Conservation (phyloP, 2,888 invertebrate genomes). For the Erannis defoliaria region DNA sequence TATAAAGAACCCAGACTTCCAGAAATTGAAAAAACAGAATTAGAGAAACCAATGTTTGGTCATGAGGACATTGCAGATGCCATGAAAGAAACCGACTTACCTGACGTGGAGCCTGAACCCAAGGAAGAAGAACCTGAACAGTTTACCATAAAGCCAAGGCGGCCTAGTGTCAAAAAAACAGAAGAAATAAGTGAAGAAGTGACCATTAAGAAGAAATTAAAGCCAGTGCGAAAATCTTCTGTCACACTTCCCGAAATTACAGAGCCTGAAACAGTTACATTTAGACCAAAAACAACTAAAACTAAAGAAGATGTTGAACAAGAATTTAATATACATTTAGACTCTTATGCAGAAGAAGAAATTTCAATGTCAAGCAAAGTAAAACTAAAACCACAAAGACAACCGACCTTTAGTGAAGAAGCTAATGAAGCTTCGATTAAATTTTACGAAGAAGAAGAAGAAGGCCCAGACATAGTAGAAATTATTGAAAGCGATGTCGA, state of each 20-base stretch:
- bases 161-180: constrained; percentile 76
- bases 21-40: constrained; percentile 83
- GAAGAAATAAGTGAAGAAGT: constrained; percentile 87
- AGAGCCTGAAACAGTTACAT: constrained; percentile 92
- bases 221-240: constrained; percentile 88
- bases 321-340: constrained; percentile 94
- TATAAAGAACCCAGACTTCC: constrained; percentile 85
- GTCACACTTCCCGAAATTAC: constrained; percentile 90
- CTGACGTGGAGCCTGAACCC: constrained; percentile 51
- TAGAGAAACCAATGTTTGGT: constrained; percentile 86
- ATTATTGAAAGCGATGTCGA: constrained; percentile 80
- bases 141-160: constrained; percentile 74
- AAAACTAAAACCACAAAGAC: constrained; percentile 91
- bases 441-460: constrained; percentile 84
- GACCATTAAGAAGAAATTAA: constrained; percentile 91
- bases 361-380: constrained; percentile 95
- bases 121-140: constrained; percentile 73
- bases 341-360: constrained; percentile 95
- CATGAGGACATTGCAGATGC: constrained; percentile 79
- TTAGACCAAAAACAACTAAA: constrained; percentile 91
- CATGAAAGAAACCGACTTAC: constrained; percentile 52
- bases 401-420: constrained; percentile 92
- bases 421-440: constrained; percentile 91
- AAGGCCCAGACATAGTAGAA: constrained; percentile 78
- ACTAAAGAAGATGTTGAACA: constrained; percentile 95